phyloP scores from a whole-genome alignment of 2,797 vertebrate genomes.

The Telmatherina bonti region DNA sequence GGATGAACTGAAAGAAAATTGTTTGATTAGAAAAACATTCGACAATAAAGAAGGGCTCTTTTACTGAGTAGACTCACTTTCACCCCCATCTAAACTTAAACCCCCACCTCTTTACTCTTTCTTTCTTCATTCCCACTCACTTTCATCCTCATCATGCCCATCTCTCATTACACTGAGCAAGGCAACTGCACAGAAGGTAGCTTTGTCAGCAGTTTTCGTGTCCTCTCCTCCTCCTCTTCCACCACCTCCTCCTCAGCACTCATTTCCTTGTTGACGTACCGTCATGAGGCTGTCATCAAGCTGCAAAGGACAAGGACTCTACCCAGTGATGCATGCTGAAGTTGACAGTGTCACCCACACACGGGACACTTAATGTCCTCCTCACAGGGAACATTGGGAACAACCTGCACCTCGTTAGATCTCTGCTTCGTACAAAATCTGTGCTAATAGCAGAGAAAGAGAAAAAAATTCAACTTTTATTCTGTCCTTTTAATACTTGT shows the following conservation, averaged over 20 bases:
- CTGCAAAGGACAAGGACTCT: constrained; percentile 71
- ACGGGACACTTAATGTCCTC: constrained; percentile 54
- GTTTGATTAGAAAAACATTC: background rate
- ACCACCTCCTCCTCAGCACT: constrained; percentile 36
- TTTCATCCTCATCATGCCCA: constrained; percentile 18
- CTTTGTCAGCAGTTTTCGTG: constrained; percentile 64
- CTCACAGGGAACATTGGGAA: constrained; percentile 52
- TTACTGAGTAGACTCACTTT: background rate
- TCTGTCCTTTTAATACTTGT: background rate
- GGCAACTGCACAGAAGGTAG: constrained; percentile 51
- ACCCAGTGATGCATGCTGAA: constrained; percentile 48
- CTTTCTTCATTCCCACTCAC: constrained; percentile 21
- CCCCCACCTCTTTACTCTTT: background rate
- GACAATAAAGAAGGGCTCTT: constrained; percentile 1
- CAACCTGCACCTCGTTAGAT: constrained; percentile 53
- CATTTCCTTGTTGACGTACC: constrained; percentile 62
- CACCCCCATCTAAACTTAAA: constrained; percentile 14
- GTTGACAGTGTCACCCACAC: constrained; percentile 57
- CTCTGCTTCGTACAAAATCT: background rate
- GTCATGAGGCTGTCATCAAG: constrained; percentile 48
- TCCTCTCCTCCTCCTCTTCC: constrained; percentile 16
- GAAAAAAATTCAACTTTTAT: background rate
- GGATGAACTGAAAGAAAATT: background rate
- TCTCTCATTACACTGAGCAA: constrained; percentile 49
- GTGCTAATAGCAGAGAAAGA: background rate